Percentiles rank a stretch among this genome's conserved stretches.
These are phyloP conservation scores for Tragelaphus imberbis DNA, from an alignment of 2,113 vertebrate species.

Conservation along the genomic window DNA sequence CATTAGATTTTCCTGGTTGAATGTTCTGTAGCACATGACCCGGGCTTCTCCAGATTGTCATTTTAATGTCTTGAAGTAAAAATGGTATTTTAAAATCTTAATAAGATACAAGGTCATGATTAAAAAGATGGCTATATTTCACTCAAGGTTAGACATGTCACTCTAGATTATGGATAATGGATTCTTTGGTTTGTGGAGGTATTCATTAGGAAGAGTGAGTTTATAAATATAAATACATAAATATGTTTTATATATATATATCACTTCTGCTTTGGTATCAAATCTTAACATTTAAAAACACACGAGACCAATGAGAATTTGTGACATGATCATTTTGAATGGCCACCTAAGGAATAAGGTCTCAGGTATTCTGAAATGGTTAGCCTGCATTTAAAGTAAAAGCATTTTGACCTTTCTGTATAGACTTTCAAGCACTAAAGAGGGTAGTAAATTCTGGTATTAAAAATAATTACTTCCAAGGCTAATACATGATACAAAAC, in stretches of 20 bases:
- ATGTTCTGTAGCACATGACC: not conserved
- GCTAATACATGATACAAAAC: not conserved
- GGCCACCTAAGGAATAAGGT: too few relatives aligned
- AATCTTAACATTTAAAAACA: not conserved
- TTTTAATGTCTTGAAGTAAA: not conserved
- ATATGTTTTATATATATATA: not conserved
- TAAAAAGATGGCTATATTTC: not conserved
- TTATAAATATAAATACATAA: not conserved
- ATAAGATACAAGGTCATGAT: not conserved
- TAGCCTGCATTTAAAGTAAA: not conserved
- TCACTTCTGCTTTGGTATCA: not conserved
- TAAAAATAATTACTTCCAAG: not conserved
- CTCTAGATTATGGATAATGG: not conserved
- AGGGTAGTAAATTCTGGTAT: not conserved
- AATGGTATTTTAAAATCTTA: slow-evolving; percentile 3
- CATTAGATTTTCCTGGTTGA: not conserved
- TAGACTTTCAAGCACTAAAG: not conserved
- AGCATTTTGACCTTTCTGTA: not conserved
- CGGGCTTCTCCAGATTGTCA: not conserved
- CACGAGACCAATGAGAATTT: not conserved
- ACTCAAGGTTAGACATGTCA: not conserved
- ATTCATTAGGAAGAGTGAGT: not conserved
- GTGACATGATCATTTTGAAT: not conserved
- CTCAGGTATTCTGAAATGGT: not conserved
- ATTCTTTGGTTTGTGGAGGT: not conserved